These are phyloP conservation scores for Synchiropus splendidus DNA, from an alignment of 2,113 vertebrate species.

Conservation along the genomic window DNA sequence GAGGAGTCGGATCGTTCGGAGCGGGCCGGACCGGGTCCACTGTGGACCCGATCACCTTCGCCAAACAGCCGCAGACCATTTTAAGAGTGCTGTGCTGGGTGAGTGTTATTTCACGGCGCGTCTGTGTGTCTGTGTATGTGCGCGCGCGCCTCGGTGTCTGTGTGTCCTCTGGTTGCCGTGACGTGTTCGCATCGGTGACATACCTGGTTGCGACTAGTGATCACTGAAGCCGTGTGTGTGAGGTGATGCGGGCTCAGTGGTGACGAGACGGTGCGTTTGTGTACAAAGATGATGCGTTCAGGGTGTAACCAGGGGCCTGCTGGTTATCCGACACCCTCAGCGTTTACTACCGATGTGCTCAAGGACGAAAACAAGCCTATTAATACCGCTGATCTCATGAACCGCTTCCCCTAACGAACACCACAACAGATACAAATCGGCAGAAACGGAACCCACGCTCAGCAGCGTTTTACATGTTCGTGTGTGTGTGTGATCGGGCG, in stretches of 20 bases:
- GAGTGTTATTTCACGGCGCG: constrained; percentile 47
- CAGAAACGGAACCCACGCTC: too few species aligned
- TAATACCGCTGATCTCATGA: neutral
- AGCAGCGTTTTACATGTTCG: too few species aligned
- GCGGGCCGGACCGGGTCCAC: constrained; percentile 79
- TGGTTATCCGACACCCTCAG: constrained; percentile 20
- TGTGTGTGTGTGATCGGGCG: too few species aligned
- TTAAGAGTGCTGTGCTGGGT: constrained; percentile 83
- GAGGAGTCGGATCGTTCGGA: constrained; percentile 80
- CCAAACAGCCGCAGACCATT: constrained; percentile 84
- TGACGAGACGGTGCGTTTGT: neutral
- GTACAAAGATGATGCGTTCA: neutral
- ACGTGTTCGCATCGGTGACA: constrained; percentile 35
- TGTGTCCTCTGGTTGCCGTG: constrained; percentile 25
- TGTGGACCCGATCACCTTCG: constrained; percentile 79
- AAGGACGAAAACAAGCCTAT: neutral
- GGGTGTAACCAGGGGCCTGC: constrained; percentile 46
- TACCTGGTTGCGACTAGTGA: constrained; percentile 12
- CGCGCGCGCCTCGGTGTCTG: constrained; percentile 3
- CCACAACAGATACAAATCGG: too few species aligned
- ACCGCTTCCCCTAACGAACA: too few species aligned
- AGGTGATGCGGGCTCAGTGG: neutral
- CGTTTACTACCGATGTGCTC: constrained; percentile 19
- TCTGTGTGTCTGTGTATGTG: neutral
- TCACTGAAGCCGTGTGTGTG: constrained; percentile 9